These are phyloP conservation scores for Menidia beryllina DNA, from an alignment of 2,113 vertebrate species.

Conservation along the genomic window DNA sequence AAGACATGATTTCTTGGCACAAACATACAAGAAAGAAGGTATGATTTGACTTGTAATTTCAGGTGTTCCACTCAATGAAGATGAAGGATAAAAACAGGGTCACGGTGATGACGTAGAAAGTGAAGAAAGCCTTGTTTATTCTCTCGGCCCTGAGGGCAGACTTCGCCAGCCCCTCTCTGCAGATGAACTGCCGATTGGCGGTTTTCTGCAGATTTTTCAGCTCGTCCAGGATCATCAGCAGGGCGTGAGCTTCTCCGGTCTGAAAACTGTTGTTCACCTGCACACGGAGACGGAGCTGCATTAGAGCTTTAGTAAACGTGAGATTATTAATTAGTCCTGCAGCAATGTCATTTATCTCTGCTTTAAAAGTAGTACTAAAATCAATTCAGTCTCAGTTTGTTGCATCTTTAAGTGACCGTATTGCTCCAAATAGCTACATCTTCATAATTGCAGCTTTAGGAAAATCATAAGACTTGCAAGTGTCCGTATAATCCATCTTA, in stretches of 20 bases:
- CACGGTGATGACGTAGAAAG: slow-evolving; percentile 56
- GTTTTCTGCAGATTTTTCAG: slow-evolving; percentile 59
- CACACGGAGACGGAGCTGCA: slow-evolving; percentile 3
- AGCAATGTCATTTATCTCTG: too few relatives aligned
- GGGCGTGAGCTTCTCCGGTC: slow-evolving; percentile 30
- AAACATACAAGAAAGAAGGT: neutral
- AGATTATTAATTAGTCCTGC: too few relatives aligned
- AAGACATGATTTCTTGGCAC: neutral
- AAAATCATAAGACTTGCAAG: too few relatives aligned
- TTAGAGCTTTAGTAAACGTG: too few relatives aligned
- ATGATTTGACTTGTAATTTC: neutral
- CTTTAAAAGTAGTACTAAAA: too few relatives aligned
- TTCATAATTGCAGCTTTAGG: too few relatives aligned
- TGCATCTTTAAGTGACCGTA: too few relatives aligned
- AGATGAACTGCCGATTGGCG: slow-evolving; percentile 10
- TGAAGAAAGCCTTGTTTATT: slow-evolving; percentile 69
- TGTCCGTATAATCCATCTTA: too few relatives aligned
- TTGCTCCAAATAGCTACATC: too few relatives aligned
- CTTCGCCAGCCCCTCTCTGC: neutral
- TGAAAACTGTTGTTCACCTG: slow-evolving; percentile 41
- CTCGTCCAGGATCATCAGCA: slow-evolving; percentile 69
- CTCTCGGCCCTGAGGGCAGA: slow-evolving; percentile 36
- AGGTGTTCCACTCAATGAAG: slow-evolving; percentile 59
- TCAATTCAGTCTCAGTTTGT: too few relatives aligned
- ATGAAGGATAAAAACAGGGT: slow-evolving; percentile 61